Percentiles rank a stretch among this genome's conserved stretches.
Conservation (phyloP, 1,140 invertebrate genomes). For the Gryon sp. region DNA sequence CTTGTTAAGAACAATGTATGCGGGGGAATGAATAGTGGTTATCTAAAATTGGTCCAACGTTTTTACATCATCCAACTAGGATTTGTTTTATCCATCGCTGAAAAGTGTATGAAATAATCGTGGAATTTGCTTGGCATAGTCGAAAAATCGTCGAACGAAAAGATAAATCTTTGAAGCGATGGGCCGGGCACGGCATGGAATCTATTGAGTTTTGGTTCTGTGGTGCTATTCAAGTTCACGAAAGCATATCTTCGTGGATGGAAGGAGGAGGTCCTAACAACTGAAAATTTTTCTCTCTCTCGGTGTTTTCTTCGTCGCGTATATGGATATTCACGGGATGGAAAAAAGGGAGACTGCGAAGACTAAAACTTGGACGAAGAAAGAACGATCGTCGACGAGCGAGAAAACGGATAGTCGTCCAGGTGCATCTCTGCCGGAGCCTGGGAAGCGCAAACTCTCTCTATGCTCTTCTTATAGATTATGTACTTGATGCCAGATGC, state of each 20-base stretch:
- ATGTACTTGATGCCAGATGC: conserved; percentile 64
- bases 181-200: conserved; percentile 64
- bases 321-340: conserved; percentile 35
- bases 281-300: conserved; percentile 50
- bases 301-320: no score
- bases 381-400: conserved; percentile 34
- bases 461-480: conserved; percentile 61
- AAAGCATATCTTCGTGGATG: conserved; percentile 67
- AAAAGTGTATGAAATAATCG: conserved; percentile 20
- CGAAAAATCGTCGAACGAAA: conserved; percentile 45
- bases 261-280: conserved; percentile 67
- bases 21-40: no score
- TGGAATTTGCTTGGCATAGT: conserved; percentile 45
- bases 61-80: no score
- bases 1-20: no score
- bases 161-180: conserved; percentile 69
- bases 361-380: conserved; percentile 47
- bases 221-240: conserved; percentile 71
- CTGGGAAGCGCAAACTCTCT: conserved; percentile 74
- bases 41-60: no score
- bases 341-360: conserved; percentile 54
- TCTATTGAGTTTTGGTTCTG: conserved; percentile 66
- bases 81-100: no score
- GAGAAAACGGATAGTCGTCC: conserved; percentile 57
- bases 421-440: conserved; percentile 71